These are phyloP conservation scores for Anodontia alba DNA, from an alignment of 2,888 invertebrate genomes.

Conservation along the genomic window DNA sequence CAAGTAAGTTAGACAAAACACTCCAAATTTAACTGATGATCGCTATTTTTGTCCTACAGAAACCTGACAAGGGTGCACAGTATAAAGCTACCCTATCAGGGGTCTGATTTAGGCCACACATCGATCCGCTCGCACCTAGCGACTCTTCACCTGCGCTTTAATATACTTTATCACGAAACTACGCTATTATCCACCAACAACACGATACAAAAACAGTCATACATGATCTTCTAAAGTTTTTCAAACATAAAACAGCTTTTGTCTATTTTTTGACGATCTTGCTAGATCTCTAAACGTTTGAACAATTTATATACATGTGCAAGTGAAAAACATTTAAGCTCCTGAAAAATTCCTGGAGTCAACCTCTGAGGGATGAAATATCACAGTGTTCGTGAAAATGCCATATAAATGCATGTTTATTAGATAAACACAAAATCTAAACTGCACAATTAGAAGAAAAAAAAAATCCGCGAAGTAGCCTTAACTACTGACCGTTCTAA, in stretches of 20 bases:
- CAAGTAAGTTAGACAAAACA: conserved; percentile 44
- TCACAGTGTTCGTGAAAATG: no score
- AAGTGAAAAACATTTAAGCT: no score
- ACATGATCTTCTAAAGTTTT: not conserved
- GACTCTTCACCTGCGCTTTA: conserved; percentile 43
- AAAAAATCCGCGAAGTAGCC: no score
- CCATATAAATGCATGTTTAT: no score
- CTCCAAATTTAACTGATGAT: conserved; percentile 30
- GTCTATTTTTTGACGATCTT: not conserved
- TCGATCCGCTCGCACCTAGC: conserved; percentile 48
- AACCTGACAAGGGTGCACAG: conserved; percentile 32
- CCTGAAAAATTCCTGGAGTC: no score
- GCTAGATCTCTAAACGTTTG: no score
- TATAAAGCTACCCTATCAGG: conserved; percentile 27
- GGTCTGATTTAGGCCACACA: conserved; percentile 61
- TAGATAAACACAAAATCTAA: no score
- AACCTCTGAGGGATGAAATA: no score
- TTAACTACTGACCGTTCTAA: no score
- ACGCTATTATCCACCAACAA: conserved; percentile 45
- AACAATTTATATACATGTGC: no score
- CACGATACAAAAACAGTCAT: not conserved
- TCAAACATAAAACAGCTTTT: not conserved
- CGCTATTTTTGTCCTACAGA: conserved; percentile 10
- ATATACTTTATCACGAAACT: conserved; percentile 56
- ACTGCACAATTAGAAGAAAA: no score